These are phyloP conservation scores for Procambarus virginalis DNA, from an alignment of 1,140 invertebrate genomes.

Conservation along the genomic window DNA sequence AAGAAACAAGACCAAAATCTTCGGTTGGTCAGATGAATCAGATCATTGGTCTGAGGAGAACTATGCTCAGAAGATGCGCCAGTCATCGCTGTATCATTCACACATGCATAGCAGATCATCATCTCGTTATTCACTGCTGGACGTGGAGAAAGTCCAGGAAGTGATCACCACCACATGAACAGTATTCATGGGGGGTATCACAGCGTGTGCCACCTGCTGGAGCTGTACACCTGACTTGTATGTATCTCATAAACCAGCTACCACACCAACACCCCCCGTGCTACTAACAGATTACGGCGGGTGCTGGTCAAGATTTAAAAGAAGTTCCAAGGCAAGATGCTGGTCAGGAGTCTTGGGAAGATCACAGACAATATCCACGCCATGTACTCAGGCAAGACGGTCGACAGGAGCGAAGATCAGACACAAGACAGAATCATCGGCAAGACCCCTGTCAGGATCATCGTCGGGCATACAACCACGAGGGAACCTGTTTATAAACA, in stretches of 20 bases:
- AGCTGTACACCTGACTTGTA: conserved; percentile 67
- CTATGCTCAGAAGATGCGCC: conserved; percentile 91
- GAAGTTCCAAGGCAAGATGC: conserved; percentile 31
- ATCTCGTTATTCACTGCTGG: conserved; percentile 36
- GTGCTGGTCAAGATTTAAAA: conserved; percentile 16
- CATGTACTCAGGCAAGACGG: not conserved
- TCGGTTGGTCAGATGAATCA: conserved; percentile 67
- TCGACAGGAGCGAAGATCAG: conserved; percentile 38
- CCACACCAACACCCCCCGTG: conserved; percentile 1
- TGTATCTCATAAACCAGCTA: conserved; percentile 44
- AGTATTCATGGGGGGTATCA: conserved; percentile 28
- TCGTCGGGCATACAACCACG: conserved; percentile 68
- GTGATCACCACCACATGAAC: conserved; percentile 45
- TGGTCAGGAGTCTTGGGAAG: conserved; percentile 11
- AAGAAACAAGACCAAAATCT: conserved; percentile 67
- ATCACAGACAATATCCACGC: conserved; percentile 10
- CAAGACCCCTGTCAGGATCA: conserved; percentile 39
- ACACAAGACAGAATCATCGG: conserved; percentile 29
- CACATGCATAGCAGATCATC: conserved; percentile 54
- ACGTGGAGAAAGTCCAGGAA: conserved; percentile 14
- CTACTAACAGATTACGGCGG: conserved; percentile 52
- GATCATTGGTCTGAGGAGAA: conserved; percentile 89
- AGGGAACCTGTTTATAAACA: conserved; percentile 26
- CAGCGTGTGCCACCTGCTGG: conserved; percentile 68
- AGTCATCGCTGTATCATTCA: conserved; percentile 76